A percentile compares a stretch with the other conserved stretches of the same genome.
These are phyloP conservation scores for Terrapene triunguis DNA, from an alignment of 2,113 vertebrate genomes.

Conservation along the genomic window DNA sequence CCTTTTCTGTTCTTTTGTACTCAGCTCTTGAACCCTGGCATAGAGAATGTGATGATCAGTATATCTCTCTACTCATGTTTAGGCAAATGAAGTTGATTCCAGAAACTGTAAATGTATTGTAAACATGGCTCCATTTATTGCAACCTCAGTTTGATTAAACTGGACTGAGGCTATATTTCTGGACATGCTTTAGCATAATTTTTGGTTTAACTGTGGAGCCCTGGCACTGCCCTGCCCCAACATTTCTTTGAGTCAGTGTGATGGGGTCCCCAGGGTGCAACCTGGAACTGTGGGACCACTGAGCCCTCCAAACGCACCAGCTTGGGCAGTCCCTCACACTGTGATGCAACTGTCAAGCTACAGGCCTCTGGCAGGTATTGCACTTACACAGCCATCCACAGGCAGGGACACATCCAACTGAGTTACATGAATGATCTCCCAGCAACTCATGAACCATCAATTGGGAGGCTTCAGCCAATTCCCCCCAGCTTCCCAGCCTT, in stretches of 20 bases:
- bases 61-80: fast-evolving
- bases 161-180: slow-evolving; percentile 15
- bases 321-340: too few species aligned
- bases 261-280: too few species aligned
- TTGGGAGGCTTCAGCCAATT: too few species aligned
- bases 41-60: neutral
- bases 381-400: too few species aligned
- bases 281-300: too few species aligned
- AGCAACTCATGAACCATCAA: too few species aligned
- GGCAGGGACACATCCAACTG: too few species aligned
- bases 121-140: neutral
- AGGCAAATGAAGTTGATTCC: neutral
- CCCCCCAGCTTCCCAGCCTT: too few species aligned
- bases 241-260: slow-evolving; percentile 40
- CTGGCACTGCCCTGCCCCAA: slow-evolving; percentile 22
- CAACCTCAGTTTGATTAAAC: slow-evolving; percentile 29
- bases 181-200: slow-evolving; percentile 4
- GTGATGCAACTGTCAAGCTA: too few species aligned
- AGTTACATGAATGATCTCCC: too few species aligned
- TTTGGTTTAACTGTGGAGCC: slow-evolving; percentile 1
- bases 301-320: too few species aligned
- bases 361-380: too few species aligned
- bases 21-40: neutral
- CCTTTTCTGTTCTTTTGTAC: neutral
- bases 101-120: neutral